Evolutionary conservation across 2,113 vertebrate species (phyloP).

Genomic region (Gila orcuttii): DNA sequence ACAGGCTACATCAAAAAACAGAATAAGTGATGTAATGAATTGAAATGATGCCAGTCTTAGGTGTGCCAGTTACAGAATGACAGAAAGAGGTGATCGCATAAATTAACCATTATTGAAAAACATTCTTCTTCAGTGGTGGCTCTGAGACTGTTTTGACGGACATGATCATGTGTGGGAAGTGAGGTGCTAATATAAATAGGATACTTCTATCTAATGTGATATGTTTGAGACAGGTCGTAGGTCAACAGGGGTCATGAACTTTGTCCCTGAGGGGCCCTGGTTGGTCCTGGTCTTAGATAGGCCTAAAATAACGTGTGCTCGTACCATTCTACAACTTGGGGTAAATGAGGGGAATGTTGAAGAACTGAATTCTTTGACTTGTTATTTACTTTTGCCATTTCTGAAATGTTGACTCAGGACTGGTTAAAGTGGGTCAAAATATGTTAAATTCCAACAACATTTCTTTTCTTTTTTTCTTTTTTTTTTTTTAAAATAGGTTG

Average conservation of each 20-base stretch:
- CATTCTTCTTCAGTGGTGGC: background rate
- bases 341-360: background rate
- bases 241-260: background rate
- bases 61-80: too few species aligned
- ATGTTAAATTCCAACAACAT: background rate
- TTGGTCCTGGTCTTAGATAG: background rate
- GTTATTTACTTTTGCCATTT: background rate
- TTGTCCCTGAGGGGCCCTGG: background rate
- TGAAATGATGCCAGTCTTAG: too few species aligned
- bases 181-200: background rate
- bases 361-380: background rate
- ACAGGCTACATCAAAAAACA: too few species aligned
- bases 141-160: background rate
- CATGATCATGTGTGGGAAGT: background rate
- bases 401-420: background rate
- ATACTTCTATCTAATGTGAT: background rate
- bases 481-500: too few species aligned
- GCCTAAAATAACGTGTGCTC: background rate
- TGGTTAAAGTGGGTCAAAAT: background rate
- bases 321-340: background rate
- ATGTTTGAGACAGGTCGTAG: background rate
- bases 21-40: too few species aligned
- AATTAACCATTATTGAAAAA: background rate
- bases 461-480: too few species aligned
- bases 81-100: too few species aligned